These are phyloP conservation scores for Trichechus manatus DNA, from an alignment of 2,113 vertebrate genomes.

Conservation along the genomic window DNA sequence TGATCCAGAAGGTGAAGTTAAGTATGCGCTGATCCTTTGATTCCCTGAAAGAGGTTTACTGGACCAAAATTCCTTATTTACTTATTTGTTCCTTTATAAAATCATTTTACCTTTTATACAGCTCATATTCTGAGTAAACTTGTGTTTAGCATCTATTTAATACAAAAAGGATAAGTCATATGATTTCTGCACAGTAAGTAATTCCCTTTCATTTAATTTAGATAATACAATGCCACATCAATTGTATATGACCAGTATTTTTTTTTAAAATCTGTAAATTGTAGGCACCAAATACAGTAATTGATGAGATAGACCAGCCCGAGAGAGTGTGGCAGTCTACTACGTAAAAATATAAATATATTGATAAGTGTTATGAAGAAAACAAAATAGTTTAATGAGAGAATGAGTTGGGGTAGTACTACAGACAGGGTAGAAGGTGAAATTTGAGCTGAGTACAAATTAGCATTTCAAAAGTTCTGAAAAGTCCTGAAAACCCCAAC, in stretches of 20 bases:
- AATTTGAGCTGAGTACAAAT: background rate
- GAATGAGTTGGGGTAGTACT: background rate
- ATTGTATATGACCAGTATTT: background rate
- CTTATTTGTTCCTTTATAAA: background rate
- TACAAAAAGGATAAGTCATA: background rate
- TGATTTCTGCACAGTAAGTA: background rate
- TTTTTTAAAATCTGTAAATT: background rate
- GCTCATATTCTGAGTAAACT: background rate
- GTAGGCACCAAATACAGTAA: background rate
- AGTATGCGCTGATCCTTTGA: background rate
- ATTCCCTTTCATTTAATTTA: background rate
- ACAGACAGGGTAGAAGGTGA: background rate
- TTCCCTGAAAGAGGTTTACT: slow-evolving; percentile 19
- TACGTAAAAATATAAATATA: background rate
- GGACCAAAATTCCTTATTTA: background rate
- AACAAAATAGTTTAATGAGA: background rate
- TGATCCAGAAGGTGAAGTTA: background rate
- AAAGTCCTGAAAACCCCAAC: background rate
- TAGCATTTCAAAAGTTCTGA: background rate
- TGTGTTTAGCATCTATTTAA: background rate
- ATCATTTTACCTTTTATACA: background rate
- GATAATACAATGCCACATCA: background rate
- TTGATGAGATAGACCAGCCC: background rate
- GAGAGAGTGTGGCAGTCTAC: background rate
- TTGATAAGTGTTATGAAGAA: background rate